phyloP scores from a whole-genome alignment of 2,888 invertebrate species.

The Entomobrya proxima region DNA sequence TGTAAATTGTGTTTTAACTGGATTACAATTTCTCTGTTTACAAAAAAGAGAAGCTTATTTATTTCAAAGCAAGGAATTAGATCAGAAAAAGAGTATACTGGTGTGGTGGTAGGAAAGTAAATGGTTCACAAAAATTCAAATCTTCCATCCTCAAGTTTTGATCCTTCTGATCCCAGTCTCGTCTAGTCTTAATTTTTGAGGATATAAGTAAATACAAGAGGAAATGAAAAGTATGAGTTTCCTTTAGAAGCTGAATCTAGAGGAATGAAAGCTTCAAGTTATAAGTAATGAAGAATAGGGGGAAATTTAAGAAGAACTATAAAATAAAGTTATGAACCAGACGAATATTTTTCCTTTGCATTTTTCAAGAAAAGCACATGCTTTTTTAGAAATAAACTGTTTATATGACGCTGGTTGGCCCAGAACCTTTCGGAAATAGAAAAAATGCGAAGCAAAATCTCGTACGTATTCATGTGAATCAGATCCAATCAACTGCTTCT shows the following conservation, averaged over 20 bases:
- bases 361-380: neutral
- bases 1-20: slow-evolving; percentile 65
- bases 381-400: no score
- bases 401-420: neutral
- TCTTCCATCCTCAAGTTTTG: slow-evolving; percentile 2
- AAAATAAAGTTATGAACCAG: neutral
- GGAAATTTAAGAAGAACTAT: slow-evolving; percentile 44
- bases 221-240: neutral
- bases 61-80: slow-evolving; percentile 45
- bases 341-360: neutral
- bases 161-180: slow-evolving; percentile 15
- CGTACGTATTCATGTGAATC: slow-evolving; percentile 55
- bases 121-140: slow-evolving; percentile 7
- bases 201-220: neutral
- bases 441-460: neutral
- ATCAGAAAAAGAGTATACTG: slow-evolving; percentile 17
- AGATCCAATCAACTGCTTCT: slow-evolving; percentile 30
- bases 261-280: slow-evolving; percentile 25
- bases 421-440: no score
- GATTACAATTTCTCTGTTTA: slow-evolving; percentile 63
- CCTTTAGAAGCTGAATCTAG: neutral
- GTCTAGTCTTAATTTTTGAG: slow-evolving; percentile 10
- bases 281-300: neutral
- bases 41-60: slow-evolving; percentile 34
- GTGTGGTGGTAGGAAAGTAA: neutral